Conservation (phyloP, 2,797 vertebrate species). For the Molothrus ater region DNA sequence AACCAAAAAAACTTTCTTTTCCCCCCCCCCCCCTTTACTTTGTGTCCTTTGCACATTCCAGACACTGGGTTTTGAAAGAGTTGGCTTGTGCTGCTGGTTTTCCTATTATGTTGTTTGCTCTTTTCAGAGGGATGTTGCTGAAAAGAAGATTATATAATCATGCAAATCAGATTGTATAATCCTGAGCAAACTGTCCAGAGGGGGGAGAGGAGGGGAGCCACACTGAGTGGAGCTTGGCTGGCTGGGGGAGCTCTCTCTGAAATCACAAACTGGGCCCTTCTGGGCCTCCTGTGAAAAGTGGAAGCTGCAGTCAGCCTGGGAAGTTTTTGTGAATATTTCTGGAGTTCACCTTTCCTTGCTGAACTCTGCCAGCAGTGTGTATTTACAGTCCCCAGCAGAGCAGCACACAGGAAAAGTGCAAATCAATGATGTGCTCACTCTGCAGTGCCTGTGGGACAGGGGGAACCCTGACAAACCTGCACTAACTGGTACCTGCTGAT, state of each 20-base stretch:
- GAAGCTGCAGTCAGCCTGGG: not conserved
- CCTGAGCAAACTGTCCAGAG: conserved; percentile 46
- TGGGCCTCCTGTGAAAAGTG: not conserved
- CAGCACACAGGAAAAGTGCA: not conserved
- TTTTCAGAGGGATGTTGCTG: conserved; percentile 72
- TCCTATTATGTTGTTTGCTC: conserved; percentile 70
- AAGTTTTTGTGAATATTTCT: not conserved
- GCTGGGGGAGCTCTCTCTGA: not conserved
- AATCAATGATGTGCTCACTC: not conserved
- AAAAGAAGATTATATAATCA: conserved; percentile 76
- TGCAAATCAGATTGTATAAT: conserved; percentile 69
- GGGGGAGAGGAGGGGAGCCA: not conserved
- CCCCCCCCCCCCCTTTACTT: not conserved
- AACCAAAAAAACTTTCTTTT: not conserved
- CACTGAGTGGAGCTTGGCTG: not conserved
- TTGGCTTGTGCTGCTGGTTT: conserved; percentile 60
- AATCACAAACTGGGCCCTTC: not conserved
- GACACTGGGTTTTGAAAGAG: conserved; percentile 59
- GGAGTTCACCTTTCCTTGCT: not conserved
- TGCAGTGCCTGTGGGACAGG: not conserved
- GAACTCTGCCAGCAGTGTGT: conserved; percentile 15
- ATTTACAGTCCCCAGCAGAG: not conserved
- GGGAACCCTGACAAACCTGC: not conserved
- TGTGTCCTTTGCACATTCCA: conserved; percentile 62
- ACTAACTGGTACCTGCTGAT: not conserved